Conservation (phyloP, 2,888 invertebrate species). For the Drosophila infuscata region DNA sequence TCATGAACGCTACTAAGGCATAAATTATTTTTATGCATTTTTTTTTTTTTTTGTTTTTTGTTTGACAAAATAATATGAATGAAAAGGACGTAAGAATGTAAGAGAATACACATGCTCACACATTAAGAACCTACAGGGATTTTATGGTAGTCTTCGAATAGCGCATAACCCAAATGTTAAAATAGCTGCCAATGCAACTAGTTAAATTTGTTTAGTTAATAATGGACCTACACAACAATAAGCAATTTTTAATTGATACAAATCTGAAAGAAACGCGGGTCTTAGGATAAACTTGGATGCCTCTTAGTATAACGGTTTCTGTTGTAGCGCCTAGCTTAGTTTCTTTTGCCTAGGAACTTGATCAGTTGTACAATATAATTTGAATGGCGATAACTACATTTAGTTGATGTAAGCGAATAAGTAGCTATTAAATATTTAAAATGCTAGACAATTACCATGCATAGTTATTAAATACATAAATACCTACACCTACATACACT, state of each 20-base stretch:
- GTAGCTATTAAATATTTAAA: constrained; percentile 56
- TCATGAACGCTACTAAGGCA: constrained; percentile 34
- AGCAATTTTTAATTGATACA: constrained; percentile 66
- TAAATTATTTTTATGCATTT: constrained; percentile 38
- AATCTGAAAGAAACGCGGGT: constrained; percentile 60
- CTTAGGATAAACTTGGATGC: constrained; percentile 65
- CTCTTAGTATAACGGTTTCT: constrained; percentile 79
- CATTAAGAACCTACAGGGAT: constrained; percentile 83
- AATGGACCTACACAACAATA: constrained; percentile 51
- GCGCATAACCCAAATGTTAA: constrained; percentile 50
- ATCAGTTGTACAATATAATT: constrained; percentile 38
- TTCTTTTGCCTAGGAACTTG: constrained; percentile 49
- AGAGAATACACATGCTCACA: constrained; percentile 33
- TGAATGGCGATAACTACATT: constrained; percentile 22
- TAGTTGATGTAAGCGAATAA: constrained; percentile 40
- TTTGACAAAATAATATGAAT: constrained; percentile 20
- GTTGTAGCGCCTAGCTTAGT: constrained; percentile 69
- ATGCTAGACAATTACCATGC: constrained; percentile 63
- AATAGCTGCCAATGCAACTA: constrained; percentile 52
- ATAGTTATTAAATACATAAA: constrained; percentile 49
- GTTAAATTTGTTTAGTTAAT: constrained; percentile 69
- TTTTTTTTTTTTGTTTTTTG: constrained; percentile 10
- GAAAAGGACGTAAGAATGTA: constrained; percentile 20
- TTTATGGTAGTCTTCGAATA: constrained; percentile 81
- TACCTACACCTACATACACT: constrained; percentile 21